Evolutionary conservation across 2,113 vertebrate genomes (phyloP), one percentile per base, ranked within the genome.

Genomic region (Acrocephalus kingi): DNA sequence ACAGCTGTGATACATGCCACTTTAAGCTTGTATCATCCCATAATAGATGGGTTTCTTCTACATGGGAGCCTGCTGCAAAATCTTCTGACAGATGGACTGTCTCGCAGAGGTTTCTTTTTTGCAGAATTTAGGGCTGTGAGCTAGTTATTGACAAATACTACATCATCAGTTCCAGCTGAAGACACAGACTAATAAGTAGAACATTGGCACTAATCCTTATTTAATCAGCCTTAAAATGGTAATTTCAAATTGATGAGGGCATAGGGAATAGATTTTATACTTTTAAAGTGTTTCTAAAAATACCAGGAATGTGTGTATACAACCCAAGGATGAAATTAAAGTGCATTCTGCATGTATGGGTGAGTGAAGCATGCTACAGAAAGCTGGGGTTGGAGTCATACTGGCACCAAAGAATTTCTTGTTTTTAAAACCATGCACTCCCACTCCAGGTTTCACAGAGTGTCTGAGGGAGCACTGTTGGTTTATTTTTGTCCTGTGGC

Each of bases 171-270:
- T 98, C 98, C 96, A 98, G 97, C 80, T 98, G 98, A 98, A 97
- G 96, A 97, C 97, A 97, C 98, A 97, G 97, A 97, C 98, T 98
- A 98, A 98, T 98, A 98, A 98, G 97, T 98, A 98, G 97, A 98
- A 98, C 98, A 98, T 98, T 98, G 97, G 96, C 96, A 97, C 98
- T 98, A 98, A 98, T 98, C 97, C 97, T 97, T 97, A 98, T 98
- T 98, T 98, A 98, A 98, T 98, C 98, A 98, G 97, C 97, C 98
- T 98, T 98, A 98, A 98, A 98, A 98, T 98, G 98, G 98, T 97
- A 98, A 98, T 98, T 98, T 98, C 95, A 97, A 98, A 98, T 98
- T 98, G 97, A 98, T 98, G 98, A 98, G 97, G 97, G 97, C 96
- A 97, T 84, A 96, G 98, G 98, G 97, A 98, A 98, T 98, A 98